Base-by-base conservation (phyloP, 1,140 invertebrate genomes). In the Procambarus clarkii region DNA sequence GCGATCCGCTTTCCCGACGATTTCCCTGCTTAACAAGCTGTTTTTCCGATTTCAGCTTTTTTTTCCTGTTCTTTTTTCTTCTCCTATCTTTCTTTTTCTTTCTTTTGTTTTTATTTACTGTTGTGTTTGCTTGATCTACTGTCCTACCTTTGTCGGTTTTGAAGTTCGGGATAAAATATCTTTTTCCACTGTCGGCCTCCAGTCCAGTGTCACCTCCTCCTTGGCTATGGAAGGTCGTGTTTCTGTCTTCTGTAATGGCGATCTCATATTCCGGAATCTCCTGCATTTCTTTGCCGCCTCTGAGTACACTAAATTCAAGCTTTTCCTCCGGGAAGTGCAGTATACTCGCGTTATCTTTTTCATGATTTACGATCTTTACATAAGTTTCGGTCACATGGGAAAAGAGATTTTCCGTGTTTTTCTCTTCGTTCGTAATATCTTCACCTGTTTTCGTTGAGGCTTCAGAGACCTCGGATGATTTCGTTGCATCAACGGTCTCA, bases 31-130 rank as follows among this genome's bases (percentile, higher is more conserved):
- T 54, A n/a, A 24, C 2, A 9, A 8, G 11, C n/a, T 81, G 21
- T 7, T 78, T 77, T 34, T 9, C n/a, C n/a, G 18, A 24, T 9
- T 58, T 86, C 24, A 48, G 50, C 44, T 21, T 54, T 60, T 78
- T 86, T 48, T 45, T 86, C 13, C 54, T 50, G 3, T 86, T 85
- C 34, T 78, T 86, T n/a, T 78, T 86, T n/a, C 74, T 54, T 34
- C 48, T 86, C 34, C 44, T 78, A 13, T 86, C 46, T 24, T 34
- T 76, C 2, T 64, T 64, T 48, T 86, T 86, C 48, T 24, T 86
- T 71, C 24, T 86, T 9, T 74, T 86, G 9, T 45, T 77, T 11
- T 71, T 54, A 4, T 0, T 44, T 4, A 9, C 64, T 45, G 69
- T 77, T 15, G 48, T 45, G 50, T 86, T 86, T 45, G 18, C 58